Base-by-base conservation (phyloP, 1,140 invertebrate species). In the Drosophila truncata region DNA sequence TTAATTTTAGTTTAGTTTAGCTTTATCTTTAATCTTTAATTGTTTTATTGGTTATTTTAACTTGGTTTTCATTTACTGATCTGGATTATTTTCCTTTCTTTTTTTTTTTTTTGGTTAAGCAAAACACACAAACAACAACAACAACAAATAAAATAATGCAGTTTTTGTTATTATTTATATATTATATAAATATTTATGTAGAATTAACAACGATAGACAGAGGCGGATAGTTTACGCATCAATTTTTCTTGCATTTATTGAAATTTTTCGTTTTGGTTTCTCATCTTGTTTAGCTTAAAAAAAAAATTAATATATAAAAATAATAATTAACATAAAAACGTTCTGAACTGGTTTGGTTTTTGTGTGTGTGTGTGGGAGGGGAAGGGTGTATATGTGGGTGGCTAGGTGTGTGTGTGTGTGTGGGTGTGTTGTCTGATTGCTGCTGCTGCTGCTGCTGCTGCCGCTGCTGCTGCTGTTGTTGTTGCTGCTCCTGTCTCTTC, bases 251-350 rank as follows among this genome's bases (percentile, higher is more conserved):
- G 77, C 76, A 62, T 87, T 86, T 86, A 86, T 82, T 82, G 69
- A 82, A 78, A 75, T 69, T 63, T 63, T 65, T 71, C 57, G 13
- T 67, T 73, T 67, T 67, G 41, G 62, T 75, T 64, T 83, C 72
- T 57, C 46, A 58, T 49, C 55, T 67, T 57, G 33, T 78, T 78
- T 50, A 75, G 33, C 52, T 77, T 77, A 77, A 76, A 77, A 77
- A 64, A 64, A 66, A 58, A 69, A 69, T 57, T 86, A 72, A 82
- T 82, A 84, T 84, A 82, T 85, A 90, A 84, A 88, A 90, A 82
- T 90, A 90, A 90, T 73, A 90, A 90, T 90, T 88, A 88, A 88
- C 81, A 90, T 91, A 90, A 85, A 88, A 90, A 91, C 86, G 74
- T 90, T 90, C 81, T 85, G 75, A 90, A 90, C 85, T 90, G 86